Evolutionary conservation across 2,888 invertebrate species (phyloP).

Genomic region (Ariolimax columbianus): DNA sequence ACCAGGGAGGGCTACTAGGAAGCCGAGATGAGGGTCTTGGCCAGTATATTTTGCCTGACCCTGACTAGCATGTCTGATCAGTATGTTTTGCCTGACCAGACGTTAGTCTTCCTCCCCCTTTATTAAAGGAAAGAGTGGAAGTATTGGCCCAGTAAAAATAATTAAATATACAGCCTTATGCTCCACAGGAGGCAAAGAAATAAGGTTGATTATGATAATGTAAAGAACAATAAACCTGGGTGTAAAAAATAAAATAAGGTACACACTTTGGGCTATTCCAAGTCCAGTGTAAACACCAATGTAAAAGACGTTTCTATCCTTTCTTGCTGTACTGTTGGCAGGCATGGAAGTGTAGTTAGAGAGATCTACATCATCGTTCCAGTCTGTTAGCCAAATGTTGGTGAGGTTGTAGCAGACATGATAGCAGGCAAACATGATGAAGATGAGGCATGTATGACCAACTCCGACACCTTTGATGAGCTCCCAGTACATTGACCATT

Average conservation of each 20-base stretch:
- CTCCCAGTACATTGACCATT: conserved; percentile 65
- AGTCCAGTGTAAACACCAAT: conserved; percentile 67
- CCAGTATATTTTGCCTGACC: too few relatives aligned
- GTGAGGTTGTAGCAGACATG: conserved; percentile 57
- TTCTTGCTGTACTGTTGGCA: conserved; percentile 59
- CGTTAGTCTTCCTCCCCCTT: too few relatives aligned
- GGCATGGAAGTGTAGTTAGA: conserved; percentile 61
- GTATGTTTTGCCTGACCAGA: too few relatives aligned
- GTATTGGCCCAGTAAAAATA: too few relatives aligned
- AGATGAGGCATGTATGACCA: conserved; percentile 60
- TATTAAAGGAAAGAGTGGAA: too few relatives aligned
- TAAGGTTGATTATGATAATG: neutral
- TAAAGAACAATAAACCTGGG: neutral
- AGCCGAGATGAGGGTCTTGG: too few relatives aligned
- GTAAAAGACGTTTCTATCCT: conserved; percentile 63
- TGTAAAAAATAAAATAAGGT: neutral
- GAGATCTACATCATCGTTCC: conserved; percentile 67
- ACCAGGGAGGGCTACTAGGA: too few relatives aligned
- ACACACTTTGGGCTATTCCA: conserved; percentile 60
- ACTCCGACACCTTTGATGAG: conserved; percentile 72
- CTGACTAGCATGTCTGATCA: too few relatives aligned
- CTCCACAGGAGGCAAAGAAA: neutral
- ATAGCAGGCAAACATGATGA: conserved; percentile 61
- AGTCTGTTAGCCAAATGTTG: conserved; percentile 70
- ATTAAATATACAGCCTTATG: neutral